phyloP scores from a whole-genome alignment of 2,797 vertebrate species.

The Arctocebus calabarensis region DNA sequence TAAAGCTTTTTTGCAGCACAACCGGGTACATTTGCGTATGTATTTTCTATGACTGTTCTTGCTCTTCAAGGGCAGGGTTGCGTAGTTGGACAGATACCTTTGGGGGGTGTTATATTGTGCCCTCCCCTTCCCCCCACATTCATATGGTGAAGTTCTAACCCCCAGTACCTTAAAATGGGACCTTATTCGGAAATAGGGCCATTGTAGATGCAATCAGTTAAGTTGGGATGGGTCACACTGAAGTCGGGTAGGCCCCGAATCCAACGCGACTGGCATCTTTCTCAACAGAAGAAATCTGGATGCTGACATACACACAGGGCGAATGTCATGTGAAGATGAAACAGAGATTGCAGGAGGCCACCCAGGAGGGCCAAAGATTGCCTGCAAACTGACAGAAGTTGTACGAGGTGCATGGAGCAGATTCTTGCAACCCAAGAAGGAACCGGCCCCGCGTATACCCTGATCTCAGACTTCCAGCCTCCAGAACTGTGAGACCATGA shows the following conservation, averaged over 20 bases:
- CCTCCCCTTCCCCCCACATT: not conserved
- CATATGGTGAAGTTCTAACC: not conserved
- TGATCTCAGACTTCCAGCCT: not conserved
- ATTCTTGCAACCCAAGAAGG: not conserved
- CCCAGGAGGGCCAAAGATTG: not conserved
- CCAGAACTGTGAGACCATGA: not conserved
- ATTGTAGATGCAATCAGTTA: not conserved
- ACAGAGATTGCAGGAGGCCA: not conserved
- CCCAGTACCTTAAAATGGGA: not conserved
- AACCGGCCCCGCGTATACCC: not conserved
- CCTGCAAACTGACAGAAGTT: not conserved
- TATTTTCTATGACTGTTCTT: conserved; percentile 3
- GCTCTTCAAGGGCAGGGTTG: not conserved
- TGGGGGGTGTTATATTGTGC: not conserved
- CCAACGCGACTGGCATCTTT: not conserved
- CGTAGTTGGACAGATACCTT: not conserved
- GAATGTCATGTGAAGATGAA: not conserved
- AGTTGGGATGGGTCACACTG: not conserved
- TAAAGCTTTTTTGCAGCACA: not conserved
- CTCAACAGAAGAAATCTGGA: not conserved
- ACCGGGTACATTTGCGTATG: not conserved
- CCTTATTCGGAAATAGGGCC: not conserved
- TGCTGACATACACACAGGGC: not conserved
- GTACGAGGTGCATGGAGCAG: not conserved
- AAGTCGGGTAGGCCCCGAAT: not conserved